phyloP scores from a whole-genome alignment of 2,113 vertebrate species.

The Synodontis membranacea region DNA sequence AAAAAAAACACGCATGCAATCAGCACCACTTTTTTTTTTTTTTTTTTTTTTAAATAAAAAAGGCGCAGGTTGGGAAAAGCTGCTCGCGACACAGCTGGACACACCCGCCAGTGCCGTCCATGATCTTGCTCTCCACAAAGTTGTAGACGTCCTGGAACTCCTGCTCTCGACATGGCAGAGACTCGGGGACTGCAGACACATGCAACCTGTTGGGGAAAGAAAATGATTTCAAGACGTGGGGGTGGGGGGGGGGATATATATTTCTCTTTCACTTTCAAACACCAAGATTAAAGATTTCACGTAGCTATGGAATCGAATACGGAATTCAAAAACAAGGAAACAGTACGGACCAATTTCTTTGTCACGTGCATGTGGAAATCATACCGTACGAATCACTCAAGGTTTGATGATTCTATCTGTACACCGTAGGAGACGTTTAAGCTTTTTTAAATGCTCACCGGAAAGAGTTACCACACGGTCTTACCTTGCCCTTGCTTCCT shows the following conservation, averaged over 20 bases:
- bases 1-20: not conserved
- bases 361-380: not conserved
- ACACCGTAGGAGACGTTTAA: not conserved
- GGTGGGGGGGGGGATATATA: too few species aligned
- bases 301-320: not conserved
- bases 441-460: not conserved
- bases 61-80: too few species aligned
- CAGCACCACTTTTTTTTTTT: not conserved
- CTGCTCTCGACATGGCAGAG: constrained; percentile 92
- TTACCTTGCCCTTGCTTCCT: constrained; percentile 88
- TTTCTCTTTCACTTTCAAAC: too few species aligned
- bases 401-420: not conserved
- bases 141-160: constrained; percentile 95
- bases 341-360: not conserved
- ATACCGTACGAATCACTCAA: not conserved
- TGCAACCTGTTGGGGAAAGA: constrained; percentile 76
- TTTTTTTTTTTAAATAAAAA: not conserved
- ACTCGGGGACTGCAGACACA: constrained; percentile 88
- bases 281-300: not conserved
- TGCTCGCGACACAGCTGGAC: constrained; percentile 49
- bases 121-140: constrained; percentile 94
- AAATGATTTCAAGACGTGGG: not conserved
- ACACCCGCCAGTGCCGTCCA: constrained; percentile 92
- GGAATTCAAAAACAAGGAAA: not conserved
- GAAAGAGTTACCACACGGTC: not conserved